A percentile compares a stretch with the other conserved stretches of the same genome.
Evolutionary conservation across 1,140 invertebrate genomes (phyloP).

Genomic region (Drosophila sucinea): DNA sequence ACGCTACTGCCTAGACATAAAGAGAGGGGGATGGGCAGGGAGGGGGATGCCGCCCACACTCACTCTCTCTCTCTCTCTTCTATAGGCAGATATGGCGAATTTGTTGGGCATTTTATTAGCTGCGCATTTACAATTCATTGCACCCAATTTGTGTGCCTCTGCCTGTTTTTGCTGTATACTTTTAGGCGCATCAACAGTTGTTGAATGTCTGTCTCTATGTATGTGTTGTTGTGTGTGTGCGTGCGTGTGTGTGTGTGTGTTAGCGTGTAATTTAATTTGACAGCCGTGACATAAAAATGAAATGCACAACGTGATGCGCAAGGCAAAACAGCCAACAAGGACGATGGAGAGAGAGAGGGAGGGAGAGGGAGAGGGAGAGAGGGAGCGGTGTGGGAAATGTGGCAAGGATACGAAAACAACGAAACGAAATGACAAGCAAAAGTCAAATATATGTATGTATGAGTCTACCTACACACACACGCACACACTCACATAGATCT

Average conservation of each 20-base stretch:
- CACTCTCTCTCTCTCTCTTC: not conserved
- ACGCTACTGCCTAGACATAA: not conserved
- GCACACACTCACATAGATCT: not conserved
- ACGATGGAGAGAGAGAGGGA: not conserved
- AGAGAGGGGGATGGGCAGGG: not conserved
- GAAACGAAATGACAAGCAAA: conserved; percentile 8
- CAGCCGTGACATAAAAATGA: conserved; percentile 72
- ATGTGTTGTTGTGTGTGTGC: conserved; percentile 23
- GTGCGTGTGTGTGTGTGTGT: conserved; percentile 19
- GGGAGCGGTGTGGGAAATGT: not conserved
- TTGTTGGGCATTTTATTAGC: conserved; percentile 73
- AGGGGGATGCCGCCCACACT: not conserved
- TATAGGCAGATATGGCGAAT: conserved; percentile 4
- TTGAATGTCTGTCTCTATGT: conserved; percentile 4
- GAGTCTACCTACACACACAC: not conserved
- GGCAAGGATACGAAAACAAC: conserved; percentile 9
- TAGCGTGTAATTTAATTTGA: conserved; percentile 75
- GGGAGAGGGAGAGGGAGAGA: not conserved
- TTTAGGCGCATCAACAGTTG: conserved; percentile 54
- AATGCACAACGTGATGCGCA: conserved; percentile 75
- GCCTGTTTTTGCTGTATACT: conserved; percentile 21
- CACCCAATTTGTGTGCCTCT: conserved; percentile 60
- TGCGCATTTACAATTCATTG: conserved; percentile 73
- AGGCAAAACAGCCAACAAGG: conserved; percentile 37
- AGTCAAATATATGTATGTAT: conserved; percentile 7